Percentiles rank a stretch among this genome's conserved stretches.
Evolutionary conservation across 2,113 vertebrate genomes (phyloP).

Genomic region (Myrmecobius fasciatus): DNA sequence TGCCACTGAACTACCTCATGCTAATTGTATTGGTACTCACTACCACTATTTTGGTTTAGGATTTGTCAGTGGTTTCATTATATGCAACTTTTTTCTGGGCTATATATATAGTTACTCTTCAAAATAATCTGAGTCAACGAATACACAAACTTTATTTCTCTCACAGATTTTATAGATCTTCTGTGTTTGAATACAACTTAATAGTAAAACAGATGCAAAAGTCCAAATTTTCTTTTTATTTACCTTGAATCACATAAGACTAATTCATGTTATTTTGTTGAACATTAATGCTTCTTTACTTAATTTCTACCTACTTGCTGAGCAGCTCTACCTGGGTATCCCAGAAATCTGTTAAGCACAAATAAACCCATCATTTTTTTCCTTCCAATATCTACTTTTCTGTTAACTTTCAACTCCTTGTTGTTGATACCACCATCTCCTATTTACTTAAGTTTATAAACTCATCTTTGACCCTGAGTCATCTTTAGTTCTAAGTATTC

Average conservation of each 20-base stretch:
- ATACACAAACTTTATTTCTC: neutral
- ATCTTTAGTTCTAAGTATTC: neutral
- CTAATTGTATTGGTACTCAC: neutral
- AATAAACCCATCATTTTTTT: neutral
- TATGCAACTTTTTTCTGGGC: neutral
- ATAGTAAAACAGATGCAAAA: neutral
- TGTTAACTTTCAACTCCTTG: neutral
- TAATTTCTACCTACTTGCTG: neutral
- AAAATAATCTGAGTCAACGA: neutral
- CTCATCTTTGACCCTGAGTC: neutral
- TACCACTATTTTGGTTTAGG: neutral
- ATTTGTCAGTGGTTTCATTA: neutral
- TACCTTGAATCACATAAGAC: neutral
- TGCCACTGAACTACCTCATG: neutral
- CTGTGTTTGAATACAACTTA: neutral
- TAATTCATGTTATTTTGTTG: neutral
- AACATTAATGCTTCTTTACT: neutral
- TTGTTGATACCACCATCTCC: neutral
- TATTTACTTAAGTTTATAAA: neutral
- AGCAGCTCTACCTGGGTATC: neutral
- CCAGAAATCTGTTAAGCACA: neutral
- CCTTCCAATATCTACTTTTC: neutral
- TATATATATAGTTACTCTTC: neutral
- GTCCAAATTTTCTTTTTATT: neutral
- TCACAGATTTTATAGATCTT: neutral